phyloP scores from a whole-genome alignment of 2,797 vertebrate genomes.

The Basileuterus tristriatus region DNA sequence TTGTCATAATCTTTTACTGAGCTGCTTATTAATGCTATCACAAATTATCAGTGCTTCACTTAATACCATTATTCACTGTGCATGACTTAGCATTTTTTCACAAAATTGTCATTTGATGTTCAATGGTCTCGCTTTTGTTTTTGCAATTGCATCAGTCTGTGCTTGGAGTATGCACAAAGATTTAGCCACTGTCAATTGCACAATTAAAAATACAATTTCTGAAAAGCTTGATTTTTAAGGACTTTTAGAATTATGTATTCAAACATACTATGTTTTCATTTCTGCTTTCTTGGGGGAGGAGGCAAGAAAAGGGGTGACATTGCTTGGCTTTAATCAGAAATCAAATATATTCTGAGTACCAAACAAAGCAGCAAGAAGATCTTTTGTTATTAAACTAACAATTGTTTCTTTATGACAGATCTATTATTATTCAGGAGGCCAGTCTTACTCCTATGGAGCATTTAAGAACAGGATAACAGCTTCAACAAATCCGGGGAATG shows the following conservation, averaged over 20 bases:
- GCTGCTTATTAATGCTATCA: not conserved
- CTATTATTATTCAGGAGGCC: constrained; percentile 71
- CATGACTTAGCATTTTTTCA: not conserved
- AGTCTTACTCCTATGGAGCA: constrained; percentile 22
- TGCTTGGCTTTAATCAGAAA: not conserved
- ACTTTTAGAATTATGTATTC: not conserved
- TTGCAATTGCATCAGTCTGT: not conserved
- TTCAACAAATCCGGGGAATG: constrained; percentile 75
- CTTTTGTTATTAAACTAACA: constrained; percentile 20
- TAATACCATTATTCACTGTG: not conserved
- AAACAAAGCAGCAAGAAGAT: not conserved
- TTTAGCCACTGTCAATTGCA: not conserved
- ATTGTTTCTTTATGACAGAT: constrained; percentile 70
- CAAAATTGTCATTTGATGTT: not conserved
- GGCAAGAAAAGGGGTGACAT: not conserved
- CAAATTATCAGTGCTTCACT: not conserved
- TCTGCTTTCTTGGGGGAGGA: not conserved
- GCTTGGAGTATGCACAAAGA: not conserved
- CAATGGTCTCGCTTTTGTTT: not conserved
- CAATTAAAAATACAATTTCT: not conserved
- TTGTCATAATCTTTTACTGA: not conserved
- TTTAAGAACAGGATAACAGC: constrained; percentile 76
- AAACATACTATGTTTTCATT: not conserved
- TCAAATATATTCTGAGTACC: not conserved
- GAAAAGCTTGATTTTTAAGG: not conserved